Base-by-base conservation (phyloP, 2,113 vertebrate genomes). In the Plotosus lineatus region DNA sequence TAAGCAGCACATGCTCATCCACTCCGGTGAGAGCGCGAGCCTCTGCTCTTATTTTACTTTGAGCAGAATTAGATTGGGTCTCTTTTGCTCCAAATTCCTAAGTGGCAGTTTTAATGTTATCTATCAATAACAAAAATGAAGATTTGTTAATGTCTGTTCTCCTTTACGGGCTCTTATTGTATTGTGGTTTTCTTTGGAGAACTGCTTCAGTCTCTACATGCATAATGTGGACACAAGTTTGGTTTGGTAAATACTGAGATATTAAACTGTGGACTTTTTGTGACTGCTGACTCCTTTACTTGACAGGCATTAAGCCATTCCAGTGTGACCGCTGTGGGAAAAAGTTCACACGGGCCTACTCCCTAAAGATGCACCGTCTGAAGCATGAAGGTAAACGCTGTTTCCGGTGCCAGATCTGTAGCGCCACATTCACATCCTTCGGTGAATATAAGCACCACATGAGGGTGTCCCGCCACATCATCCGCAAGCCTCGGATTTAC, bases 351-450 rank as follows among this genome's bases (percentile, higher is more conserved):
- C 95, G 98, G 92, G 98, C 98, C 94, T 99, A 99, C 95, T 99
- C 98, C 90, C 94, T 99, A 92, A 99, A 99, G 98, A 99, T 99
- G 98, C 98, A 99, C 92, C 98, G 98, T 94, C 98, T 99, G 94
- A 99, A 99, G 96, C 98, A 99, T 93, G 98, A 99, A 99, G 98
- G 98, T 98, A 99, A 99, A 98, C 98, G 98, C 95, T 98, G 98
- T 98, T 99, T 99, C 98, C 98, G 96, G 90, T 99, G 98, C 98
- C 98, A 99, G 96, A 99, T 99, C 92, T 99, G 98, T 98, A 98
- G 97, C 94, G 98, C 98, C 95, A 99, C 98, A 95, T 99, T 99
- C 96, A 98, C 98, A 96, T 99, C 98, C 96, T 99, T 99, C 97
- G 97, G 98, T 95, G 98, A 99, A 97, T 99, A 98, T 96, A 98